Percentiles rank a stretch among this genome's conserved stretches.
phyloP scores from a whole-genome alignment of 2,113 vertebrate species.

The Lepus europaeus region DNA sequence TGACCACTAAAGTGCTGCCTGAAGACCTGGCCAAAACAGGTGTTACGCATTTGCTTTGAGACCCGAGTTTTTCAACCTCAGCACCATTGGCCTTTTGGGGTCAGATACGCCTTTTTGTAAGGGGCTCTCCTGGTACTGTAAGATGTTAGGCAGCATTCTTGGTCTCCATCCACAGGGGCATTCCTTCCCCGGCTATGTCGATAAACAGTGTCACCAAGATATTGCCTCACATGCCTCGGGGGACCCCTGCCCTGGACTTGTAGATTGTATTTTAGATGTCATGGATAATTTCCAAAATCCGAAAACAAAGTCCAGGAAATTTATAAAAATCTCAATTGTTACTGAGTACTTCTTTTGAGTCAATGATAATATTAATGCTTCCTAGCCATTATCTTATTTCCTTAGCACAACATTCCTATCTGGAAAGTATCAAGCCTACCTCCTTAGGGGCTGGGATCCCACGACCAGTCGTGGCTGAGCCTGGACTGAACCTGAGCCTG shows the following conservation, averaged over 20 bases:
- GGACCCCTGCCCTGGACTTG: background rate
- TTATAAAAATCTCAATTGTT: background rate
- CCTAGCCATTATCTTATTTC: background rate
- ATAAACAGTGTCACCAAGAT: background rate
- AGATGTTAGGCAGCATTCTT: background rate
- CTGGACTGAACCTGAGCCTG: background rate
- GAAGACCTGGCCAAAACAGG: too few relatives aligned
- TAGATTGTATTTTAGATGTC: background rate
- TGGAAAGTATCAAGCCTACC: background rate
- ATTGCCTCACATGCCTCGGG: too few relatives aligned
- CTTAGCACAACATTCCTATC: fast-evolving
- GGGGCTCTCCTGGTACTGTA: fast-evolving
- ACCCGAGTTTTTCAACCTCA: background rate
- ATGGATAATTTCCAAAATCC: background rate
- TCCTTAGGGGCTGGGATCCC: too few relatives aligned
- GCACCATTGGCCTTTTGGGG: background rate
- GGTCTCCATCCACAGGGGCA: background rate
- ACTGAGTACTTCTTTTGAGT: background rate
- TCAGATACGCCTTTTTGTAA: background rate
- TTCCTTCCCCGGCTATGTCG: fast-evolving
- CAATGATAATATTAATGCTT: background rate
- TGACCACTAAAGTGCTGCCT: too few relatives aligned
- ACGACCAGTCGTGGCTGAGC: background rate
- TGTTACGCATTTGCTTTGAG: background rate
- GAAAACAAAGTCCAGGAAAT: background rate